These are phyloP conservation scores for Pinna nobilis DNA, from an alignment of 1,140 invertebrate genomes.

Conservation along the genomic window DNA sequence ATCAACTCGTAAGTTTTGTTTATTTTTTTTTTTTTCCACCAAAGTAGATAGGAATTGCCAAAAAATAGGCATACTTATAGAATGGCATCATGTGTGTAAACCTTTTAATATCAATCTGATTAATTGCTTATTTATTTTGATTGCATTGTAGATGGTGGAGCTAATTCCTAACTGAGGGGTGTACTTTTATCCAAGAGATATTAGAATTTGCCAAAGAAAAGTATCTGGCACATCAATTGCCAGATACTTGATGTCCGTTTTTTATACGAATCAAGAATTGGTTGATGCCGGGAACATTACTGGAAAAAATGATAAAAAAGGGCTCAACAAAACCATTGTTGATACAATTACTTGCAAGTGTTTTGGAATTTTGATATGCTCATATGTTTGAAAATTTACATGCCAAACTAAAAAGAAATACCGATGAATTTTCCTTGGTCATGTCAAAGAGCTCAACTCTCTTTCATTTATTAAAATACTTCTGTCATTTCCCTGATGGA, in stretches of 20 bases:
- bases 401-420: too few species aligned
- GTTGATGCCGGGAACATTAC: constrained; percentile 2
- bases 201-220: neutral
- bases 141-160: constrained; percentile 3
- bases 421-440: too few species aligned
- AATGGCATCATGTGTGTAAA: neutral
- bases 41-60: neutral
- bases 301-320: constrained; percentile 1
- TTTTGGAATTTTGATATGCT: too few species aligned
- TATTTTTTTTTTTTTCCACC: too few species aligned
- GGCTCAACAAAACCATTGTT: neutral
- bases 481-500: neutral
- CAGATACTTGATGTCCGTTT: constrained; percentile 1
- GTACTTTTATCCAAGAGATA: constrained; percentile 1
- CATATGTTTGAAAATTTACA: too few species aligned
- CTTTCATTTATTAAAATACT: neutral
- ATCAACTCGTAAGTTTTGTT: too few species aligned
- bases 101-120: neutral
- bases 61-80: neutral
- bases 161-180: neutral
- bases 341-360: neutral
- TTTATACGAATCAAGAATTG: constrained; percentile 2
- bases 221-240: neutral
- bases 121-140: neutral
- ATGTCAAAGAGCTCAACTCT: too few species aligned